Conservation (phyloP, 2,888 invertebrate genomes). For the Sarcophaga subvicina region DNA sequence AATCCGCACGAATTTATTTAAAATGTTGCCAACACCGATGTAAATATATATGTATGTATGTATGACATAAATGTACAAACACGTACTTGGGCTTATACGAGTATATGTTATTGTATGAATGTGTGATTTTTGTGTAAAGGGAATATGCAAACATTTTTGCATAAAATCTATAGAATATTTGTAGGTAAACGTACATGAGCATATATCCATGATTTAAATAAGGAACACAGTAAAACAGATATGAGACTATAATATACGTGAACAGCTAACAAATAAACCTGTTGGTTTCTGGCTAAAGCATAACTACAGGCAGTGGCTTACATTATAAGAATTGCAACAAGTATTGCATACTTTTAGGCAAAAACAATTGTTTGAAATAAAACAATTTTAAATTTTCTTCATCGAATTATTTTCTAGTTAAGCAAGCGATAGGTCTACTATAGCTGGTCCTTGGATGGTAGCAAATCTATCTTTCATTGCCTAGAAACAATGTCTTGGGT, state of each 20-base stretch:
- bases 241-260: slow-evolving; percentile 63
- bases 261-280: slow-evolving; percentile 70
- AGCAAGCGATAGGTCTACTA: no score
- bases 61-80: slow-evolving; percentile 1
- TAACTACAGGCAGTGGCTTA: slow-evolving; percentile 26
- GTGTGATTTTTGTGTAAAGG: slow-evolving; percentile 34
- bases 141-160: slow-evolving; percentile 59
- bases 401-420: neutral
- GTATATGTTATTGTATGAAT: slow-evolving; percentile 32
- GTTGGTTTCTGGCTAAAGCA: slow-evolving; percentile 67
- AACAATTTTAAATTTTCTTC: no score
- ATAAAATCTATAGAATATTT: slow-evolving; percentile 44
- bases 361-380: neutral
- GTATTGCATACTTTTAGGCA: neutral
- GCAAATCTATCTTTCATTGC: no score
- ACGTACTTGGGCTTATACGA: slow-evolving; percentile 19
- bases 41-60: slow-evolving; percentile 30
- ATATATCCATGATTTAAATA: slow-evolving; percentile 43
- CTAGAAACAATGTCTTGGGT: no score
- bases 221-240: slow-evolving; percentile 45
- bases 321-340: neutral
- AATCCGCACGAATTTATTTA: slow-evolving; percentile 80
- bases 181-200: neutral
- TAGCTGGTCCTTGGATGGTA: no score
- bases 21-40: slow-evolving; percentile 72